Conservation (phyloP, 1,140 invertebrate species). For the Drosophila lini region DNA sequence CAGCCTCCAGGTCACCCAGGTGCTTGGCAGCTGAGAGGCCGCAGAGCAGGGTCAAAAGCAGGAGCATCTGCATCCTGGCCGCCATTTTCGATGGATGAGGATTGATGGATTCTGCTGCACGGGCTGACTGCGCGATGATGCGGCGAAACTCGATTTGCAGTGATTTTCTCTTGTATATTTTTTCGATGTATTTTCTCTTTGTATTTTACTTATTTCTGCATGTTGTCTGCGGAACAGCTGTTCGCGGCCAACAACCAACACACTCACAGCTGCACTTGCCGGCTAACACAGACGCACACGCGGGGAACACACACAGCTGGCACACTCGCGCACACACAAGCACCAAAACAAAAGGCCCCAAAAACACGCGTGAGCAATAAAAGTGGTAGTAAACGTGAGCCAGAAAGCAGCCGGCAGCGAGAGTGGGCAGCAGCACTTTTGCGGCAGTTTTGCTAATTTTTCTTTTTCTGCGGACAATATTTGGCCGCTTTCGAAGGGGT, state of each 20-base stretch:
- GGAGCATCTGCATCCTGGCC: slow-evolving; percentile 43
- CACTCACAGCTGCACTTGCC: slow-evolving; percentile 52
- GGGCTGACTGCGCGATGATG: slow-evolving; percentile 23
- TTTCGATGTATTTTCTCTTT: slow-evolving; percentile 3
- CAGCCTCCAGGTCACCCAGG: slow-evolving; percentile 41
- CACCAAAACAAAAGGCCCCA: slow-evolving; percentile 43
- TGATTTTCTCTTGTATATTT: slow-evolving; percentile 9
- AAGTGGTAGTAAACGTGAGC: slow-evolving; percentile 27
- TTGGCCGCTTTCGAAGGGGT: slow-evolving; percentile 12
- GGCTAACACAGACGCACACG: slow-evolving; percentile 38
- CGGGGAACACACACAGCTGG: slow-evolving; percentile 5
- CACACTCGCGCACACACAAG: slow-evolving; percentile 33
- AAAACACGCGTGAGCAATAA: slow-evolving; percentile 32
- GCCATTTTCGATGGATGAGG: slow-evolving; percentile 35
- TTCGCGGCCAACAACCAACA: slow-evolving; percentile 54
- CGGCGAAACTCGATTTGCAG: slow-evolving; percentile 38
- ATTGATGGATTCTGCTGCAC: slow-evolving; percentile 13
- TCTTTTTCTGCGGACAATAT: slow-evolving; percentile 32
- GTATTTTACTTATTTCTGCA: slow-evolving; percentile 47
- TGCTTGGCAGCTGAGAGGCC: slow-evolving; percentile 61
- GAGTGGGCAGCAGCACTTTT: slow-evolving; percentile 26
- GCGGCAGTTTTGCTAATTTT: slow-evolving; percentile 23
- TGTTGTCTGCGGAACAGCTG: slow-evolving; percentile 63
- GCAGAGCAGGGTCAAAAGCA: slow-evolving; percentile 59
- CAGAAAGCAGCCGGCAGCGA: slow-evolving; percentile 12